These are phyloP conservation scores for Syngnathus typhle DNA, from an alignment of 2,113 vertebrate genomes.

Conservation along the genomic window DNA sequence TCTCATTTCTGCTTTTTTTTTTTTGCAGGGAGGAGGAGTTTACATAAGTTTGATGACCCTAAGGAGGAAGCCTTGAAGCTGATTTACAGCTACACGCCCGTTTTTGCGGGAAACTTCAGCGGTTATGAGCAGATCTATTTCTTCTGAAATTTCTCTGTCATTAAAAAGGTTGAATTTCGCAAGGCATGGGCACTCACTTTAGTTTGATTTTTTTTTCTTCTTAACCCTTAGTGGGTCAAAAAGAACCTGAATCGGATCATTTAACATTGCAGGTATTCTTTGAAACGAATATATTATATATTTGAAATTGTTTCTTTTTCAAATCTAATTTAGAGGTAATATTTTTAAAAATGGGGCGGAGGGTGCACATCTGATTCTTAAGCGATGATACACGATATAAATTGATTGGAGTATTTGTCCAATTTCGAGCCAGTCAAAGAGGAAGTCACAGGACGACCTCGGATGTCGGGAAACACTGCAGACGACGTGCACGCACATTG, in stretches of 20 bases:
- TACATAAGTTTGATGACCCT: constrained; percentile 58
- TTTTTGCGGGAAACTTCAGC: constrained; percentile 63
- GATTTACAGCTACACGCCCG: constrained; percentile 70
- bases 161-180: background rate
- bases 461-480: background rate
- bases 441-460: background rate
- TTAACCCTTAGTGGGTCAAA: too few relatives aligned
- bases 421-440: background rate
- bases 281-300: background rate
- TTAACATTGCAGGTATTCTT: background rate
- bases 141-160: constrained; percentile 50
- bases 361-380: too few relatives aligned
- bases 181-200: background rate
- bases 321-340: background rate
- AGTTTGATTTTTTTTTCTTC: background rate
- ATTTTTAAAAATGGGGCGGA: too few relatives aligned
- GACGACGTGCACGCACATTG: constrained; percentile 30
- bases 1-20: constrained; percentile 41
- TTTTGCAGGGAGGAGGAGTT: constrained; percentile 65
- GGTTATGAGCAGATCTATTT: constrained; percentile 70
- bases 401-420: background rate
- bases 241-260: background rate
- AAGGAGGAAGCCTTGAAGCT: constrained; percentile 62
- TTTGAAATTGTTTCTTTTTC: background rate
- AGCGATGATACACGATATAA: too few relatives aligned